Evolutionary conservation across 2,888 invertebrate species (phyloP).

Genomic region (Leptopilina syphax): DNA sequence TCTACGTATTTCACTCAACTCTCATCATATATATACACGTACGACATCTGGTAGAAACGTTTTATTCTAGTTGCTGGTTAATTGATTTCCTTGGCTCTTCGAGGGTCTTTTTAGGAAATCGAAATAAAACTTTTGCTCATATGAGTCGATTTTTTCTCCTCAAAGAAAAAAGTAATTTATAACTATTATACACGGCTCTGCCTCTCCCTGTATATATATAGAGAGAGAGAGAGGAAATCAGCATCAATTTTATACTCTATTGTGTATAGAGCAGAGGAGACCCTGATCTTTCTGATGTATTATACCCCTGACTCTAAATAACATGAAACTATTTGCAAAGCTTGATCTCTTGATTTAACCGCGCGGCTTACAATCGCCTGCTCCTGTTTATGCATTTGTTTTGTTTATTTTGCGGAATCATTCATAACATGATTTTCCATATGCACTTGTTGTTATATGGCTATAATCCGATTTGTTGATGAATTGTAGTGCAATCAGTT

Average conservation of each 20-base stretch:
- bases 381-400: slow-evolving; percentile 43
- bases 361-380: slow-evolving; percentile 51
- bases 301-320: slow-evolving; percentile 36
- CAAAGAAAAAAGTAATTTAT: slow-evolving; percentile 61
- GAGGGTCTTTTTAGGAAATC: slow-evolving; percentile 41
- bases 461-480: no score
- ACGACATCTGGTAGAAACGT: slow-evolving; percentile 25
- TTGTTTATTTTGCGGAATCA: slow-evolving; percentile 47
- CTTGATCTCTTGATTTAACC: slow-evolving; percentile 68
- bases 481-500: no score
- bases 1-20: slow-evolving; percentile 11
- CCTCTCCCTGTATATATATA: slow-evolving; percentile 52
- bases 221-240: slow-evolving; percentile 41
- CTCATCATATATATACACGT: no score
- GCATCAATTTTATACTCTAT: slow-evolving; percentile 60
- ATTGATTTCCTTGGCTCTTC: slow-evolving; percentile 29
- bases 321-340: slow-evolving; percentile 49
- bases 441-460: slow-evolving; percentile 11
- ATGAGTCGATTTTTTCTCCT: slow-evolving; percentile 46
- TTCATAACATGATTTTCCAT: not conserved
- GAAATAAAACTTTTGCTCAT: slow-evolving; percentile 33
- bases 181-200: slow-evolving; percentile 68
- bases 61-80: slow-evolving; percentile 30
- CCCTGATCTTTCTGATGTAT: slow-evolving; percentile 32
- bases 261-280: slow-evolving; percentile 40